Conservation (phyloP, 2,888 invertebrate genomes). For the Ophion costatus region DNA sequence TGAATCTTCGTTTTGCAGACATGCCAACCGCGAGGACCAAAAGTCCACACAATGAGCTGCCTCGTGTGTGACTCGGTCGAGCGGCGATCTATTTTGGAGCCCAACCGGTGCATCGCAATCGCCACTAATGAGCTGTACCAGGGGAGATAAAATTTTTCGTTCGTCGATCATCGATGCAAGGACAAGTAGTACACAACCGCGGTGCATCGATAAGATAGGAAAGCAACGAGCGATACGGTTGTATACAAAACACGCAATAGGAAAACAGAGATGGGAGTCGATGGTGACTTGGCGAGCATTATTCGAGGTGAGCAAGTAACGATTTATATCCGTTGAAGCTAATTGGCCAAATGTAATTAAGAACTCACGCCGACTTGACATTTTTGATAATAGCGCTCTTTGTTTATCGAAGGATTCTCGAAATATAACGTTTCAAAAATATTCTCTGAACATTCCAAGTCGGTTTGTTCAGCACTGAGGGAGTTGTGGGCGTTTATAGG, state of each 20-base stretch:
- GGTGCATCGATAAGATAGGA: conserved; percentile 31
- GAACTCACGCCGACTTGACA: background rate
- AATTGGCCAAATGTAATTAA: conserved; percentile 34
- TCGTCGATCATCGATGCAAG: background rate
- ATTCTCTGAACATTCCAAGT: too few species aligned
- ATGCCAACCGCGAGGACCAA: background rate
- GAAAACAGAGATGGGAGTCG: conserved; percentile 49
- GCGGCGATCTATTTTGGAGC: background rate
- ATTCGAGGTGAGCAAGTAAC: conserved; percentile 40
- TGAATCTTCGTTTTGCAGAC: background rate
- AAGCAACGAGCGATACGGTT: background rate
- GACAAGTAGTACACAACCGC: conserved; percentile 8
- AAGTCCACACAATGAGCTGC: conserved; percentile 13
- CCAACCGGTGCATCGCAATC: conserved; percentile 12
- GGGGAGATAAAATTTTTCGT: conserved; percentile 24
- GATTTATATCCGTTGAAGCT: background rate
- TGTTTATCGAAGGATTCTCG: too few species aligned
- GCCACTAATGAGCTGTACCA: conserved; percentile 17
- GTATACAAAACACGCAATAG: conserved; percentile 8
- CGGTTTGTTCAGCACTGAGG: too few species aligned
- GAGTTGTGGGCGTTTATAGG: too few species aligned
- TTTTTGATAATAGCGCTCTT: background rate
- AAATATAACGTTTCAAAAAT: too few species aligned
- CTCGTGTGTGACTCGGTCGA: conserved; percentile 1
- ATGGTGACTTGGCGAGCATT: conserved; percentile 46